Percentiles rank a stretch among this genome's conserved stretches.
Evolutionary conservation across 2,113 vertebrate genomes (phyloP).

Genomic region (Apeltes quadracus): DNA sequence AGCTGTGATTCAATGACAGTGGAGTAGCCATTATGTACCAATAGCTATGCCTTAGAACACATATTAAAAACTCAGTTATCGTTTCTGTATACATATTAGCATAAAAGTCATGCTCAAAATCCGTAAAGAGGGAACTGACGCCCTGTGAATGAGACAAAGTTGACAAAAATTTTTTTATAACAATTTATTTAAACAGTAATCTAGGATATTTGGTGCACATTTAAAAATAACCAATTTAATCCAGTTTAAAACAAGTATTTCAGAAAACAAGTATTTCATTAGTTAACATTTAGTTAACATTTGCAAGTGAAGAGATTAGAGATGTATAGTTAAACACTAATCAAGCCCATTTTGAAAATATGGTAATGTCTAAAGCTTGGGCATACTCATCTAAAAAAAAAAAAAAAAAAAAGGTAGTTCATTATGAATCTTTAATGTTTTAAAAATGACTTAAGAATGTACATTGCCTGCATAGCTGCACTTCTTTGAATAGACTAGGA

Average conservation of each 20-base stretch:
- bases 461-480: background rate
- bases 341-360: background rate
- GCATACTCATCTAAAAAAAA: background rate
- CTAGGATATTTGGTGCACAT: slow-evolving; percentile 59
- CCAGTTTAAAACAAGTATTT: slow-evolving; percentile 29
- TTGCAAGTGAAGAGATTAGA: slow-evolving; percentile 23
- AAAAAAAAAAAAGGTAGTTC: too few species aligned
- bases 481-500: background rate
- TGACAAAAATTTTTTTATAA: slow-evolving; percentile 34
- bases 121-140: too few species aligned
- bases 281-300: too few species aligned
- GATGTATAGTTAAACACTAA: background rate
- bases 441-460: background rate
- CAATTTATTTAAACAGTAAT: slow-evolving; percentile 65
- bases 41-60: too few species aligned
- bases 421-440: background rate
- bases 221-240: slow-evolving; percentile 54
- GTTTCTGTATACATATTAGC: too few species aligned
- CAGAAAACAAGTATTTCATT: too few species aligned
- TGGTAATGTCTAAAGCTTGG: background rate
- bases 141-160: too few species aligned
- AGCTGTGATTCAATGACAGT: background rate
- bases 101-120: too few species aligned
- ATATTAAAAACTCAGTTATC: too few species aligned
- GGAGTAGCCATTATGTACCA: too few species aligned